These are phyloP conservation scores for Pavo muticus DNA, from an alignment of 2,113 vertebrate species.

Conservation along the genomic window DNA sequence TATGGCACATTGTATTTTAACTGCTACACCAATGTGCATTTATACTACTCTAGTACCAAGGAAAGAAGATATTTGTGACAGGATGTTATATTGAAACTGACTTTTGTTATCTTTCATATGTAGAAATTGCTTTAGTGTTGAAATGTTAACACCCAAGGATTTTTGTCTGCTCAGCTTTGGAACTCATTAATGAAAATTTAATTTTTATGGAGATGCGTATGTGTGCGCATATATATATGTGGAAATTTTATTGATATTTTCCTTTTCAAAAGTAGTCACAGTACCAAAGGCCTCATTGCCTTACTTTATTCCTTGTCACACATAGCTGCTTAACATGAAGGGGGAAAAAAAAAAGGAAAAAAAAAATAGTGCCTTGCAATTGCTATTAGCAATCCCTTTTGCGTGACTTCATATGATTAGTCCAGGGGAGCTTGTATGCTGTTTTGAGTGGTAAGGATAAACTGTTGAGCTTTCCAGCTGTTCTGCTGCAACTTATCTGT, in stretches of 20 bases:
- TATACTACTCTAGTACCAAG: neutral
- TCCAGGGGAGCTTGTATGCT: neutral
- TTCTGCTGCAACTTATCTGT: slow-evolving; percentile 30
- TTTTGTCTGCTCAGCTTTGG: neutral
- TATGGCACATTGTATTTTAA: neutral
- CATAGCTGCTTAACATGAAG: neutral
- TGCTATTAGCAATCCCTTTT: neutral
- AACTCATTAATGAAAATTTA: neutral
- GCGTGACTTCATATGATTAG: neutral
- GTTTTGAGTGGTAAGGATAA: slow-evolving; percentile 15
- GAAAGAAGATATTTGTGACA: neutral
- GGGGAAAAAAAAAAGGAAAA: neutral
- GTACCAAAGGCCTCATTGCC: neutral
- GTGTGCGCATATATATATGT: accelerated
- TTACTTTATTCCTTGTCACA: neutral
- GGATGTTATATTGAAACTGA: neutral
- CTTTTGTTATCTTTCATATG: neutral
- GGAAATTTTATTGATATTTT: neutral
- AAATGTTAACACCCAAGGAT: neutral
- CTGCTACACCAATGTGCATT: neutral
- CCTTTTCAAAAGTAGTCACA: neutral
- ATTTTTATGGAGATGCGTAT: neutral
- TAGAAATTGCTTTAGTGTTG: neutral
- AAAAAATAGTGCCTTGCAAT: neutral
- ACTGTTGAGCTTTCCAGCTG: slow-evolving; percentile 1